Evolutionary conservation across 2,797 vertebrate species (phyloP).

Genomic region (Lutjanus argentimaculatus): DNA sequence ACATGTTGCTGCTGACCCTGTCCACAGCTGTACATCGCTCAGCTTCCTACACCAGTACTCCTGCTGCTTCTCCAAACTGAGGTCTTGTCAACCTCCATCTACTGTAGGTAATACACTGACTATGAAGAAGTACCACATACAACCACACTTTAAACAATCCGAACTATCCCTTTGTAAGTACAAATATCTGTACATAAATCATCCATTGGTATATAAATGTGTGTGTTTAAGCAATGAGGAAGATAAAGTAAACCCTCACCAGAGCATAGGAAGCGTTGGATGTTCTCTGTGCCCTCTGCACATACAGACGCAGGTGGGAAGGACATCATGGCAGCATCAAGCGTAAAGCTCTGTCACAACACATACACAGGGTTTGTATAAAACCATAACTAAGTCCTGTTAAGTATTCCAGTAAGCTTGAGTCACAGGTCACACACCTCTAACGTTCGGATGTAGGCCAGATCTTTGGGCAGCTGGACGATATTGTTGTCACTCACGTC

Average conservation of each 20-base stretch:
- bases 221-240: no score
- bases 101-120: no score
- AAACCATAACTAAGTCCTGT: background rate
- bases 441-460: slow-evolving; percentile 89
- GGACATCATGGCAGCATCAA: slow-evolving; percentile 89
- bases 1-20: no score
- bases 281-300: slow-evolving; percentile 87
- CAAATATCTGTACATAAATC: no score
- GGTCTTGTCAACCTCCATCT: no score
- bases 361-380: slow-evolving; percentile 11
- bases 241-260: slow-evolving; percentile 78
- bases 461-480: slow-evolving; percentile 83
- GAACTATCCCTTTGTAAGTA: no score
- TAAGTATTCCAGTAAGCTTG: background rate
- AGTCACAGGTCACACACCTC: slow-evolving; percentile 80
- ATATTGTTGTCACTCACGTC: slow-evolving; percentile 91
- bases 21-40: no score
- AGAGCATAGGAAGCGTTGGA: slow-evolving; percentile 92
- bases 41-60: no score
- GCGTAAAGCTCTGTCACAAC: slow-evolving; percentile 87
- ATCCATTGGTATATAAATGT: no score
- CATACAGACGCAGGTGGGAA: slow-evolving; percentile 90
- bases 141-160: no score
- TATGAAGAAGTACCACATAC: no score
- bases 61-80: no score